A percentile compares a stretch with the other conserved stretches of the same genome.
These are phyloP conservation scores for Mylabris phalerata DNA, from an alignment of 1,140 invertebrate species.

Conservation along the genomic window DNA sequence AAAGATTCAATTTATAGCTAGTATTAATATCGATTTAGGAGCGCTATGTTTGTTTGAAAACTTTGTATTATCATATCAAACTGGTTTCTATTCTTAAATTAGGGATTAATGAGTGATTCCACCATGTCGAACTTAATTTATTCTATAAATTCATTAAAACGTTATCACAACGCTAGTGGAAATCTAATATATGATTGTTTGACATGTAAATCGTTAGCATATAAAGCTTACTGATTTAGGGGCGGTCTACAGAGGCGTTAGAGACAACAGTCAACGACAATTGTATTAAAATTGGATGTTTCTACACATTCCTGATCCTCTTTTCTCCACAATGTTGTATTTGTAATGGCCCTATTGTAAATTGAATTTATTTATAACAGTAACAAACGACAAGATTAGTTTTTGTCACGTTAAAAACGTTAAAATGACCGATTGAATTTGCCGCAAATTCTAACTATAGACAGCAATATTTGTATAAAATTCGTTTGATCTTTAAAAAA, in stretches of 20 bases:
- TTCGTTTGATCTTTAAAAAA: too few relatives aligned
- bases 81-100: conserved; percentile 12
- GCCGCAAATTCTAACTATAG: too few relatives aligned
- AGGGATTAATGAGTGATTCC: conserved; percentile 11
- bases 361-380: too few relatives aligned
- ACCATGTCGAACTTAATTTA: conserved; percentile 16
- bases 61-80: conserved; percentile 10
- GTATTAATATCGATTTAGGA: conserved; percentile 5
- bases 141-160: conserved; percentile 24
- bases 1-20: background rate
- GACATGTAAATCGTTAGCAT: conserved; percentile 23
- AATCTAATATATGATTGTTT: conserved; percentile 25
- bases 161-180: conserved; percentile 21
- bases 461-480: too few relatives aligned
- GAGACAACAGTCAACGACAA: conserved; percentile 12
- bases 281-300: conserved; percentile 8
- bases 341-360: too few relatives aligned
- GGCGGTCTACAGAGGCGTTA: conserved; percentile 3
- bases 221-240: conserved; percentile 16
- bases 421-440: too few relatives aligned
- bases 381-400: too few relatives aligned
- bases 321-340: too few relatives aligned
- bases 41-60: conserved; percentile 3
- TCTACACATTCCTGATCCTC: too few relatives aligned
- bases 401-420: too few relatives aligned